A percentile compares a stretch with the other conserved stretches of the same genome.
Conservation (phyloP, 2,888 invertebrate genomes). For the Rhagonycha lutea region DNA sequence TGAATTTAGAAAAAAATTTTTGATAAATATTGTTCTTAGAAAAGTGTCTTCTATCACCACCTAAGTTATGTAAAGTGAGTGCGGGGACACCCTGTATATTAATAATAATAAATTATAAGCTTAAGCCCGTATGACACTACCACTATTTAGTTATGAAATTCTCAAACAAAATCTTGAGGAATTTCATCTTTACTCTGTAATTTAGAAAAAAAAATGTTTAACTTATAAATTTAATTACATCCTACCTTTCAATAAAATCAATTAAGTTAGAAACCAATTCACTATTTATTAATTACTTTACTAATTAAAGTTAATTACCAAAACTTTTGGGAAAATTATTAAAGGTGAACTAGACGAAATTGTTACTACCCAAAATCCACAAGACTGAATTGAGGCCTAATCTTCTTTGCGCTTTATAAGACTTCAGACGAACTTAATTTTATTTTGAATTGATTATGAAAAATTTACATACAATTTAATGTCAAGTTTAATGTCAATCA, state of each 20-base stretch:
- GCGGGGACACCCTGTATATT: no score
- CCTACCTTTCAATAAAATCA: neutral
- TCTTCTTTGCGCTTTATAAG: neutral
- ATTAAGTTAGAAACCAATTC: neutral
- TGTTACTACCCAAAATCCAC: neutral
- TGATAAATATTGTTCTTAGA: no score
- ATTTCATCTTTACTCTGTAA: no score
- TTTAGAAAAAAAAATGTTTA: neutral
- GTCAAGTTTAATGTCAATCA: neutral
- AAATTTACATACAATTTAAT: constrained; percentile 1
- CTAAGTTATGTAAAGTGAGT: no score
- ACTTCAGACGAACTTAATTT: neutral
- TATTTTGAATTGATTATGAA: neutral
- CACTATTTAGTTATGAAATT: no score
- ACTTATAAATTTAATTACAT: neutral
- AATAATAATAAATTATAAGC: no score
- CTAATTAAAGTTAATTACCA: neutral
- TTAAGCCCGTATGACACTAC: no score
- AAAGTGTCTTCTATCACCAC: no score
- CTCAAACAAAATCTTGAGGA: no score
- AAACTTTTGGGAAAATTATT: neutral
- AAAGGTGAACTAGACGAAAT: neutral
- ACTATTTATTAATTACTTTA: neutral
- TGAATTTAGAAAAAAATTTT: no score
- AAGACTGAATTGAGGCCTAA: neutral